Evolutionary conservation across 2,113 vertebrate species (phyloP).

Genomic region (Neogobius melanostomus): DNA sequence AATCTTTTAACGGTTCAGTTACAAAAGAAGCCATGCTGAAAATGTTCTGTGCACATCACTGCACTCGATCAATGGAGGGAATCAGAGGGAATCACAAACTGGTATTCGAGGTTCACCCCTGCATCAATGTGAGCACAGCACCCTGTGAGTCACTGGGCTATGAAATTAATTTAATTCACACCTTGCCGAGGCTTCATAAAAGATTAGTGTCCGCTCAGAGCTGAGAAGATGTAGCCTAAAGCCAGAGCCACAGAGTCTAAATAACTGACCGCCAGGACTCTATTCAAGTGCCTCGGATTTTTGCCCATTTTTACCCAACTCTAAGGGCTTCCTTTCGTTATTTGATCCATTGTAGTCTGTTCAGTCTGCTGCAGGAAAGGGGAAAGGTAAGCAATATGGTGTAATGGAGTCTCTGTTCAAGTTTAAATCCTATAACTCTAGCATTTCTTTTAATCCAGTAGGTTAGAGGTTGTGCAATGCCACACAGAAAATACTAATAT

Average conservation of each 20-base stretch:
- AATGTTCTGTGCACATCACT: conserved; percentile 10
- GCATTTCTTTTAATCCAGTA: background rate
- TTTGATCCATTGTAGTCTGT: conserved; percentile 21
- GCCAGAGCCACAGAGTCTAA: conserved; percentile 42
- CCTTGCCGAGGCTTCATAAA: conserved; percentile 57
- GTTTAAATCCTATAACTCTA: conserved; percentile 13
- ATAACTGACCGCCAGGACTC: conserved; percentile 43
- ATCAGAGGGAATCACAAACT: conserved; percentile 25
- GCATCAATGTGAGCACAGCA: conserved; percentile 44
- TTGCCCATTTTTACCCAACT: background rate
- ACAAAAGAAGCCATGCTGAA: conserved; percentile 8
- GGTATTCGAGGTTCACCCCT: background rate
- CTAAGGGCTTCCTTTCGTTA: background rate
- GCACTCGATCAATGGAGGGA: conserved; percentile 18
- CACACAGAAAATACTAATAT: conserved; percentile 15
- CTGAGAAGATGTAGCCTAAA: conserved; percentile 42
- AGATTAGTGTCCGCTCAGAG: conserved; percentile 44
- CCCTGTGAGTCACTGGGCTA: conserved; percentile 40
- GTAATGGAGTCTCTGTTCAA: conserved; percentile 26
- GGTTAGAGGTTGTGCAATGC: background rate
- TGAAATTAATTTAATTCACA: conserved; percentile 67
- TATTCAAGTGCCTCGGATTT: conserved; percentile 24
- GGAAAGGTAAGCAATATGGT: conserved; percentile 28
- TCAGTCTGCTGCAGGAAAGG: conserved; percentile 19
- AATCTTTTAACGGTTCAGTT: conserved; percentile 21